These are phyloP conservation scores for Mus minutoides DNA, from an alignment of 2,797 vertebrate species.

Conservation along the genomic window DNA sequence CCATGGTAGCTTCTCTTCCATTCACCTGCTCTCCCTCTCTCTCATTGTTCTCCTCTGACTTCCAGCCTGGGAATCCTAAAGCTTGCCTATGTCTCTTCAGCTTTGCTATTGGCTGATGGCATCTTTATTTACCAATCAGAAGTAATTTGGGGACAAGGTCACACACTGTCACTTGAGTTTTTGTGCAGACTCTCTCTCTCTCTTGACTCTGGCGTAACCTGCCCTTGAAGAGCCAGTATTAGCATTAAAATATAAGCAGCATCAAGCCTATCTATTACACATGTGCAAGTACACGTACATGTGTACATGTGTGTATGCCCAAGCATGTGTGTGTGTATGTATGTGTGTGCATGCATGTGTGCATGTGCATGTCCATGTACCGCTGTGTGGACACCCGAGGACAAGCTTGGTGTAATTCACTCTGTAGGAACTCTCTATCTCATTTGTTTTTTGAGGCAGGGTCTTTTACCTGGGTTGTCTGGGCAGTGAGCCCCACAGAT, in stretches of 20 bases:
- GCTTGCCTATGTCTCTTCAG: neutral
- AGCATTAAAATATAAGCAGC: neutral
- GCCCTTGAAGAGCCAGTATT: neutral
- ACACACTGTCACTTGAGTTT: neutral
- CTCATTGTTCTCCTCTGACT: neutral
- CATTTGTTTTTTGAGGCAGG: neutral
- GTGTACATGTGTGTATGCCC: no score
- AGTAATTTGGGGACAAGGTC: neutral
- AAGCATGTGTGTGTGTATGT: no score
- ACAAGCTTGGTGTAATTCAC: neutral
- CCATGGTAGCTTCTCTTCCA: neutral
- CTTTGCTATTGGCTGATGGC: neutral
- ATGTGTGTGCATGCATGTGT: fast-evolving
- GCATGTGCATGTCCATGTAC: no score
- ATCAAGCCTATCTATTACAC: neutral
- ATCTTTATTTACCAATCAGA: neutral
- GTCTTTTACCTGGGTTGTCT: neutral
- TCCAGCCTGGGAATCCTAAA: neutral
- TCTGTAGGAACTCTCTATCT: neutral
- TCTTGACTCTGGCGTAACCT: neutral
- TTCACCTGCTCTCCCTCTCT: neutral
- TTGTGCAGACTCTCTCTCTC: neutral
- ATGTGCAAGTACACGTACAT: neutral
- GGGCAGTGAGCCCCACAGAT: neutral
- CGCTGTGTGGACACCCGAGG: neutral